Evolutionary conservation across 2,113 vertebrate species (phyloP).

Genomic region (Ammospiza nelsoni): DNA sequence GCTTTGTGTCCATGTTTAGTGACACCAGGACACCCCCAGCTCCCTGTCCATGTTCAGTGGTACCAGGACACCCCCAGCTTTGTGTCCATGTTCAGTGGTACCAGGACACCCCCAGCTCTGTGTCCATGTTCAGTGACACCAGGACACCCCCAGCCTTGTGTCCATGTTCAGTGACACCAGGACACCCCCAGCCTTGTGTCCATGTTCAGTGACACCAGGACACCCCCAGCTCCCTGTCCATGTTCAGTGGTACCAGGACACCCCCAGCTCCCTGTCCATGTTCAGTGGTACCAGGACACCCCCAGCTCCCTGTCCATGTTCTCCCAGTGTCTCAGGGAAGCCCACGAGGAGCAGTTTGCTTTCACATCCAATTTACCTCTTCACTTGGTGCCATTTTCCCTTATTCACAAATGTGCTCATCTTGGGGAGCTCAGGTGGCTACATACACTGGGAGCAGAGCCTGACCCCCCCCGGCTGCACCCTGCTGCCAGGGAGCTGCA

Average conservation of each 20-base stretch:
- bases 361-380: background rate
- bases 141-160: accelerated
- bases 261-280: accelerated
- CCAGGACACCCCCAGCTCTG: background rate
- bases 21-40: too few species aligned
- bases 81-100: background rate
- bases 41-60: accelerated
- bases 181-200: background rate
- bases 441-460: background rate
- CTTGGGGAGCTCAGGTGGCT: background rate
- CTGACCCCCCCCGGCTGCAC: background rate
- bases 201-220: background rate
- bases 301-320: accelerated
- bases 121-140: background rate
- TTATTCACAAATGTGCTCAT: background rate
- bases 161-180: background rate
- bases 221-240: accelerated
- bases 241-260: background rate
- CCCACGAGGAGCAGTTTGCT: background rate
- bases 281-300: too few species aligned
- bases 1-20: accelerated
- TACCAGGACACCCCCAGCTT: too few species aligned
- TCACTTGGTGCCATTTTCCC: background rate
- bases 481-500: background rate
- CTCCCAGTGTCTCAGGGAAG: background rate